Evolutionary conservation across 2,888 invertebrate species (phyloP), one percentile per base, ranked within the genome.

Genomic region (Proisotoma minuta): DNA sequence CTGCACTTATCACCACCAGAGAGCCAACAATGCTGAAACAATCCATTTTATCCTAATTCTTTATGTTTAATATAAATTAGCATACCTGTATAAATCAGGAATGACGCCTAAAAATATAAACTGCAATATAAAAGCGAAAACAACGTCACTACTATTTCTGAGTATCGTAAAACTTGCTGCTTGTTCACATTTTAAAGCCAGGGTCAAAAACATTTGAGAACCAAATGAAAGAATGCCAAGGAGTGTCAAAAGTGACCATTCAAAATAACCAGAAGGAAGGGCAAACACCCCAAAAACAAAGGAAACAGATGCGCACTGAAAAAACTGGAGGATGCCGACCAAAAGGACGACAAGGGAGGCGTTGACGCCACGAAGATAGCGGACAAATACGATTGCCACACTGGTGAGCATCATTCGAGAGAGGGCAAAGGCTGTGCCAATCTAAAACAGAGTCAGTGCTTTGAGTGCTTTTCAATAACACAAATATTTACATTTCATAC

Each of bases 111-210:
- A 34, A 28, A 71, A 62, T 2, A 70, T n/a, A 49, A 61, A 65
- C 57, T 72, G 72, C 57, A 69, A 62, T 15, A 71, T 29, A 28
- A 69, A 72, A n/a, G 71, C 56, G 29, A 69, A 63, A 12, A 71
- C 18, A 1, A 60, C 57, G 24, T 68, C 64, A 39, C 59, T 54
- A 10, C 8, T 2, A 0, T 63, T 60, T 20, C 62, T 24, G 3
- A 66, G 57, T 15, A 71, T 57, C 2, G 66, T 61, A 5, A 71
- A 69, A 12, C 63, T 58, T 4, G 66, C 68, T 1, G 72, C 68
- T 3, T 68, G 54, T 34, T 72, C 72, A 47, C 60, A 65, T 34
- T 72, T 62, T n/a, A 70, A 43, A 2, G 72, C 72, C 1, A 65
- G 50, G 1, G 70, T 69, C 2, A 70, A 54, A 8, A 59, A 22